Conservation (phyloP, 2,888 invertebrate species). For the Platycnemis pennipes region DNA sequence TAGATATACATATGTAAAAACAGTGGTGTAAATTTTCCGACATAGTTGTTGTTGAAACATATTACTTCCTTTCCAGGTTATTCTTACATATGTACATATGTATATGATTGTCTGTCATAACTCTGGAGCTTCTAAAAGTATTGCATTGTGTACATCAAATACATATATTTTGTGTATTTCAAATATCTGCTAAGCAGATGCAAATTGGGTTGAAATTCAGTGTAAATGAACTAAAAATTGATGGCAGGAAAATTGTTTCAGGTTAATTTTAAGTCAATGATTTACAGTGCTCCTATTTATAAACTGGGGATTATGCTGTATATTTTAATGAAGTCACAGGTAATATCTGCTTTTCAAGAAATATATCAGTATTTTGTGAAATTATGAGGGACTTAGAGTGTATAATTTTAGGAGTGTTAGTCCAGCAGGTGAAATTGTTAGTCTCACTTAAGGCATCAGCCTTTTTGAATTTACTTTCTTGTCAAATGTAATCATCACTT, state of each 20-base stretch:
- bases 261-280: not conserved
- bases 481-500: too few relatives aligned
- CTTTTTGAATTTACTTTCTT: too few relatives aligned
- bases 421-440: too few relatives aligned
- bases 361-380: too few relatives aligned
- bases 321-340: too few relatives aligned
- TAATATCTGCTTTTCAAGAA: too few relatives aligned
- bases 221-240: not conserved
- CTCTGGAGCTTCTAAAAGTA: not conserved
- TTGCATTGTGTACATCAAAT: not conserved
- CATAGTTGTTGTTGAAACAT: not conserved
- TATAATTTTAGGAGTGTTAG: too few relatives aligned
- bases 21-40: not conserved
- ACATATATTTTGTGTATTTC: not conserved
- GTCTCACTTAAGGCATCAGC: too few relatives aligned
- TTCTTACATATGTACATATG: slow-evolving; percentile 20
- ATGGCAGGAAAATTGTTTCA: not conserved
- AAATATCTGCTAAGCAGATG: not conserved
- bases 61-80: not conserved
- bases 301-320: too few relatives aligned
- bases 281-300: too few relatives aligned
- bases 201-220: not conserved
- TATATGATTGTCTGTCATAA: not conserved
- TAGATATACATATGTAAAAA: not conserved
- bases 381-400: too few relatives aligned